Evolutionary conservation across 2,888 invertebrate species (phyloP).

Genomic region (Drosophila setosimentum): DNA sequence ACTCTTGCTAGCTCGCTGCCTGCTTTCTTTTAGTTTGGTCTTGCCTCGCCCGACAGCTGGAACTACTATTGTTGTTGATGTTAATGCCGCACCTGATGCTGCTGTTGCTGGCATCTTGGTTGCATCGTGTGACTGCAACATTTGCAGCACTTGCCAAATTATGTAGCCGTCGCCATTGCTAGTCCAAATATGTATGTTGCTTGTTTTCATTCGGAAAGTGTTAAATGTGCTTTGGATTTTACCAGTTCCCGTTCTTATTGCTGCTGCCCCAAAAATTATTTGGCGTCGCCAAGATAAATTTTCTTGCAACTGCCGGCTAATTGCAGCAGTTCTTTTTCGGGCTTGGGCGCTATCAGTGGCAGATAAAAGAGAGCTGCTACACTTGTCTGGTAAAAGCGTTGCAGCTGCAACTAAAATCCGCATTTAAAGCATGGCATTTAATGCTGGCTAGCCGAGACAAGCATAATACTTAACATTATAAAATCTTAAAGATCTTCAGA

Average conservation of each 20-base stretch:
- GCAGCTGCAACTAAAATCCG: constrained; percentile 22
- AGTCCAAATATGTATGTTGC: constrained; percentile 67
- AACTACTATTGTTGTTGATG: constrained; percentile 24
- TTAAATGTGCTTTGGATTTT: constrained; percentile 72
- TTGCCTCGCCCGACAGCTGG: not conserved
- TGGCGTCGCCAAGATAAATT: constrained; percentile 59
- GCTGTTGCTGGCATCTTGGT: constrained; percentile 34
- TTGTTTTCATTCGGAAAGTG: constrained; percentile 74
- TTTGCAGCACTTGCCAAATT: constrained; percentile 40
- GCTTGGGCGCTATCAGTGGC: constrained; percentile 25
- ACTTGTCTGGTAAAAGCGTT: constrained; percentile 7
- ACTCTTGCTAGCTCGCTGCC: constrained; percentile 60
- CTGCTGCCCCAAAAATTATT: constrained; percentile 40
- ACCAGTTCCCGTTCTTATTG: constrained; percentile 33
- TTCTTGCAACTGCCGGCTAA: constrained; percentile 63
- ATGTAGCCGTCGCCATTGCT: constrained; percentile 26
- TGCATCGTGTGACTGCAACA: constrained; percentile 47
- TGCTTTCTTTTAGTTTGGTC: constrained; percentile 52
- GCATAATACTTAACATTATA: constrained; percentile 3
- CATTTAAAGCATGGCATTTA: constrained; percentile 18
- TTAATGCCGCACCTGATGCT: constrained; percentile 69
- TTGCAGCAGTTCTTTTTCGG: constrained; percentile 61
- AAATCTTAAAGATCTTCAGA: not conserved
- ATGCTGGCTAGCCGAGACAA: not conserved
- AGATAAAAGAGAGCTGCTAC: constrained; percentile 29